Base-by-base conservation (phyloP, 2,888 invertebrate genomes). In the Agelastica alni region DNA sequence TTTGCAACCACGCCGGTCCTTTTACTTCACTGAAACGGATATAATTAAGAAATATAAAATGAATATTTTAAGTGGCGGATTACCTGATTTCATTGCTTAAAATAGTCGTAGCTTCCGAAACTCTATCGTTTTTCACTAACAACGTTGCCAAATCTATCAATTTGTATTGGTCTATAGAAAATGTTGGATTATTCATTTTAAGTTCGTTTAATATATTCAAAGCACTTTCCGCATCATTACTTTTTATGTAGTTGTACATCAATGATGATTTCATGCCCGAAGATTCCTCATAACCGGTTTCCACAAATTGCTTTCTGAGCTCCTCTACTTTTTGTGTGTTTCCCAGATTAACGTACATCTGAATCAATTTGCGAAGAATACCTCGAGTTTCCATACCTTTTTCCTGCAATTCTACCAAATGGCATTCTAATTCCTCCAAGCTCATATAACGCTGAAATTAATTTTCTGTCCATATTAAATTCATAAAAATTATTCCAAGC, bases 381-480 rank as follows among this genome's bases (percentile, higher is more conserved):
- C 87, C 87, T 3, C 87, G 79, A 1, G 83, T 81, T 75, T 87
- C 85, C 80, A 87, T 80, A 14, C 80, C 78, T 65, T 88, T 87
- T 22, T 81, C 77, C 68, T 84, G 82, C n/a, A 89, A 70, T 64
- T 88, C 87, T 3, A 77, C 71, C 0, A 88, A 73, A 68, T 88
- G 88, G 1, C 81, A 81, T 60, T 84, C 83, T 1, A 89, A 71
- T 42, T 85, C 79, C 14, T 82, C 80, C 3, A 82, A 70, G 55
- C 77, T 80, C 89, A 89, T 88, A 49, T 84, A 77, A 65, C 80
- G 80, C 81, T 84, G 65, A 41, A 70, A 66, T n/a, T n/a, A n/a
- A n/a, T n/a, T n/a, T n/a, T n/a, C n/a, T n/a, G n/a, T n/a, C n/a
- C n/a, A n/a, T n/a, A n/a, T n/a, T n/a, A n/a, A n/a, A n/a, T n/a